phyloP scores from a whole-genome alignment of 1,140 invertebrate species.

The Forficula auricularia region DNA sequence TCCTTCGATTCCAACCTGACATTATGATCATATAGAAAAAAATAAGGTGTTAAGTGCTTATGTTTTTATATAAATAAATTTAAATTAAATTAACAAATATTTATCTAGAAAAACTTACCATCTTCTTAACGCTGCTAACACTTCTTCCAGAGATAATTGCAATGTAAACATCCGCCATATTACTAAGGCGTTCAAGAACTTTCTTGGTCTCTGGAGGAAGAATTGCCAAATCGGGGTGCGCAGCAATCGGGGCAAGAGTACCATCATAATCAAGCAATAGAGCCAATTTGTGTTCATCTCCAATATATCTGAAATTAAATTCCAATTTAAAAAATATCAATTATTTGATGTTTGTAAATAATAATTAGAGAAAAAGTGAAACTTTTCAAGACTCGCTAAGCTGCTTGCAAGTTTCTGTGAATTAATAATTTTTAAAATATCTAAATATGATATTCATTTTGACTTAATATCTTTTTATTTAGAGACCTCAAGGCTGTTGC shows the following conservation, averaged over 20 bases:
- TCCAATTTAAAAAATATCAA: too few species aligned
- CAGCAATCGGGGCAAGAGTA: conserved; percentile 70
- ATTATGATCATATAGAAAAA: conserved; percentile 8
- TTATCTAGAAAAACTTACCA: conserved; percentile 34
- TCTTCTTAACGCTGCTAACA: conserved; percentile 71
- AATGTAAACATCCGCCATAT: conserved; percentile 73
- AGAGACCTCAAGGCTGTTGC: too few species aligned
- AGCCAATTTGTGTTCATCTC: conserved; percentile 65
- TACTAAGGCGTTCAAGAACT: conserved; percentile 63
- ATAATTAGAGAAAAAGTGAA: too few species aligned
- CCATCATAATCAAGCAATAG: conserved; percentile 78
- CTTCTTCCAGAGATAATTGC: conserved; percentile 74
- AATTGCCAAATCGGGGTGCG: conserved; percentile 72
- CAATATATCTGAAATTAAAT: conserved; percentile 50
- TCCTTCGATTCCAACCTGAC: conserved; percentile 66
- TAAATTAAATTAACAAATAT: background rate
- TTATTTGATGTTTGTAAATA: conserved; percentile 9
- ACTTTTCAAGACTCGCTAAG: background rate
- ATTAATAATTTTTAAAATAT: background rate
- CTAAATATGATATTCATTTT: background rate
- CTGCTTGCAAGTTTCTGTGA: background rate
- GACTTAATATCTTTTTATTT: too few species aligned
- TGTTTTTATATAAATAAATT: background rate
- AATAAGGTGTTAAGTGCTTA: background rate
- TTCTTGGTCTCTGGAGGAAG: conserved; percentile 69